phyloP scores from a whole-genome alignment of 2,797 vertebrate genomes.

The Myotis pilosus region DNA sequence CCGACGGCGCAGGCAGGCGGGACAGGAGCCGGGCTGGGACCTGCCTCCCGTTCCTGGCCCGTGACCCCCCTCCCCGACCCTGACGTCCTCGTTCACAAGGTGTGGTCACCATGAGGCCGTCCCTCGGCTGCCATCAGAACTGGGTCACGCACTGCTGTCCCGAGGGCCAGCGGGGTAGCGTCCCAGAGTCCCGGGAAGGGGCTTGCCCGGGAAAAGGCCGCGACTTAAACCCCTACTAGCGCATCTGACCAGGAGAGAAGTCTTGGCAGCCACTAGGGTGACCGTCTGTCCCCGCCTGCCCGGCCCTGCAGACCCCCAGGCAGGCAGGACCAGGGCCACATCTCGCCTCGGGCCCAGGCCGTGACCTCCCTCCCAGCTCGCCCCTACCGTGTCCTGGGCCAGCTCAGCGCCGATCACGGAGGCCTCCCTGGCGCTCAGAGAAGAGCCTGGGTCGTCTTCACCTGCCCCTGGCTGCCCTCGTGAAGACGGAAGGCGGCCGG shows the following conservation, averaged over 20 bases:
- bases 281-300: neutral
- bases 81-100: neutral
- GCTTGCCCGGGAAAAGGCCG: neutral
- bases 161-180: neutral
- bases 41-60: neutral
- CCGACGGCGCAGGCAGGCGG: neutral
- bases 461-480: neutral
- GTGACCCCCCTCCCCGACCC: neutral
- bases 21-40: neutral
- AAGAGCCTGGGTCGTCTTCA: slow-evolving; percentile 45
- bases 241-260: neutral
- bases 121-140: neutral
- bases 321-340: neutral
- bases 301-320: neutral
- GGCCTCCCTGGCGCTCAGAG: neutral
- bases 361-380: neutral
- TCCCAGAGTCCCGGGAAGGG: neutral
- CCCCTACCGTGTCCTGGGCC: neutral
- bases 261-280: neutral
- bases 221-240: neutral
- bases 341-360: neutral
- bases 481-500: neutral
- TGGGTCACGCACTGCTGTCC: neutral
- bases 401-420: neutral
- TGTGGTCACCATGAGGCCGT: neutral